phyloP scores from a whole-genome alignment of 2,797 vertebrate genomes.

The Gorsachius magnificus region DNA sequence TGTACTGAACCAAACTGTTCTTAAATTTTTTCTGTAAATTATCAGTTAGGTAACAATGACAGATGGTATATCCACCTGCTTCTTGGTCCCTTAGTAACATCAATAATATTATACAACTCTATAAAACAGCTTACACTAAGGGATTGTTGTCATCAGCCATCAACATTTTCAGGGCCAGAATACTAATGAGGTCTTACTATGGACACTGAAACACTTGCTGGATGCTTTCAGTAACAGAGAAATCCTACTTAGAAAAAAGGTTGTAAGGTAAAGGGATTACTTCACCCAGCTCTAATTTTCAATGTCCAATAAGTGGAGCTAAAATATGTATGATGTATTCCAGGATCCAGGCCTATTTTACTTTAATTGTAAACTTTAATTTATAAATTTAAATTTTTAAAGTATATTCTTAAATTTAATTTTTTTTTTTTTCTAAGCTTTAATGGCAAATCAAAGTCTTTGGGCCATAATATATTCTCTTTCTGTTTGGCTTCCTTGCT shows the following conservation, averaged over 20 bases:
- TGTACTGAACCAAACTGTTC: background rate
- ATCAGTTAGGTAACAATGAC: constrained; percentile 19
- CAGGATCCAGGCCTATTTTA: background rate
- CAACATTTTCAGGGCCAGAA: background rate
- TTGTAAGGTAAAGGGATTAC: background rate
- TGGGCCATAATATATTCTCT: background rate
- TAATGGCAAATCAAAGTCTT: background rate
- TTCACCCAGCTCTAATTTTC: background rate
- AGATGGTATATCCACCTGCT: constrained; percentile 56
- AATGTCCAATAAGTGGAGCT: background rate
- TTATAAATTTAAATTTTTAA: too few relatives aligned
- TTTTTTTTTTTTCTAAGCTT: background rate
- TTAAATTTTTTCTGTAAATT: background rate
- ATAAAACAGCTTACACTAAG: constrained; percentile 25
- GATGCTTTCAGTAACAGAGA: background rate
- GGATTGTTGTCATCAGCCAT: constrained; percentile 18
- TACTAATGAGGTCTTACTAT: background rate
- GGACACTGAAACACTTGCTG: background rate
- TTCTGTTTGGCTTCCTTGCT: background rate
- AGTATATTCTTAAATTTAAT: too few relatives aligned
- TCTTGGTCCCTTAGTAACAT: constrained; percentile 42
- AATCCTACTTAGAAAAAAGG: background rate
- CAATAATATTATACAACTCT: constrained; percentile 30
- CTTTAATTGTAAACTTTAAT: background rate
- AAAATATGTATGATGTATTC: background rate